Base-by-base conservation (phyloP, 2,797 vertebrate genomes). In the Bufotes viridis region DNA sequence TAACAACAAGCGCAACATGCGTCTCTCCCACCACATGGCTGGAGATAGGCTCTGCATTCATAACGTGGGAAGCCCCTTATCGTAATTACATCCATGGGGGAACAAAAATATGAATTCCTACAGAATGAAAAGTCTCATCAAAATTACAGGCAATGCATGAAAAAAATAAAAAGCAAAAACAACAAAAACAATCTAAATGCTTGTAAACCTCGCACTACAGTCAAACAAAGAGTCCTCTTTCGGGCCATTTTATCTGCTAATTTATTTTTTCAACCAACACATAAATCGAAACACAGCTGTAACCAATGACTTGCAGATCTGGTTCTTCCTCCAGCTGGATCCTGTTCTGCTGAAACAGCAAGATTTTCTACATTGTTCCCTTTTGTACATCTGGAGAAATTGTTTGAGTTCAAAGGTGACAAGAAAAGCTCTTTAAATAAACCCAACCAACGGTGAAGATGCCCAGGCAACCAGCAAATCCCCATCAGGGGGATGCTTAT, bases 201-300 rank as follows among this genome's bases (percentile, higher is more conserved):
- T 95, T 95, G 93, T 93, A 94, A 93, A 94, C 93, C 93, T 93
- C 92, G 93, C 93, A 95, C 91, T 94, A 94, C 92, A 92, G 92
- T 92, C 95, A 95, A 96, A 96, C 95, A 96, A 96, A 96, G 94
- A 95, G 93, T 93, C 93, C 93, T 95, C 96, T 94, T 94, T 95
- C 91, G 93, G 95, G 92, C 92, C 92, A 95, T 96, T 96, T 96
- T 96, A 97, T 97, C 96, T 96, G 91, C 94, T 96, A 94, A 97
- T 97, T 97, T 98, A 98, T 98, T 98, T 99, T 97, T 97, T 97
- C 95, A 97, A 96, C 96, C 95, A 95, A 97, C 95, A 95, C 95
- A 97, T 96, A 98, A 98, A 98, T 96, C 93, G 95, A 97, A 96
- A 96, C 95, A 95, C 96, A 97, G 97, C 97, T 98, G 97, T 96